Percentiles rank a stretch among this genome's conserved stretches.
phyloP scores from a whole-genome alignment of 2,113 vertebrate genomes.

The Alosa alosa region DNA sequence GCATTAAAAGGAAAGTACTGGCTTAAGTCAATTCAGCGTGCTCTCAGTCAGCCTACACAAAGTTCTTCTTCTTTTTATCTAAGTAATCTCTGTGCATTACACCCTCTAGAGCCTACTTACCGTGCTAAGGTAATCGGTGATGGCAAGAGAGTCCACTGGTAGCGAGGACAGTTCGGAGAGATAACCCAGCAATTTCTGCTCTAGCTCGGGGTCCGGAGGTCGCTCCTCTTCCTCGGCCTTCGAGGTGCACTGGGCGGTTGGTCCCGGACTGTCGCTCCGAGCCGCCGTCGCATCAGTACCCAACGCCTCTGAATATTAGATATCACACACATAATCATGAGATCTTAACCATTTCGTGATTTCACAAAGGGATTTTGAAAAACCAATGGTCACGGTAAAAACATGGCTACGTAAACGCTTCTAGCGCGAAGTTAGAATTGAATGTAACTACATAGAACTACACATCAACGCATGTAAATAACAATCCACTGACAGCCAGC shows the following conservation, averaged over 20 bases:
- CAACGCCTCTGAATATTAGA: constrained; percentile 65
- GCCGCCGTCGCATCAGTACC: constrained; percentile 69
- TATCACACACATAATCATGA: background rate
- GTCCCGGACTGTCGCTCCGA: constrained; percentile 85
- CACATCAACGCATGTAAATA: too few species aligned
- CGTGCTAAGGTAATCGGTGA: constrained; percentile 80
- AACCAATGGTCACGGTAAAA: too few species aligned
- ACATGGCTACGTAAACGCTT: too few species aligned
- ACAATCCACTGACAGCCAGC: too few species aligned
- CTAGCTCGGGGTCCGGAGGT: constrained; percentile 83
- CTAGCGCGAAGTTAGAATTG: too few species aligned
- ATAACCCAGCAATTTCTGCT: constrained; percentile 84
- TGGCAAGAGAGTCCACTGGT: constrained; percentile 82
- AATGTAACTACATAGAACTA: too few species aligned
- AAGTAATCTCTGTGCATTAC: background rate
- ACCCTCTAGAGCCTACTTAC: constrained; percentile 59
- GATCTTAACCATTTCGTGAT: too few species aligned
- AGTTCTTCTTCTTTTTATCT: too few species aligned
- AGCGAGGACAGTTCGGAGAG: constrained; percentile 83
- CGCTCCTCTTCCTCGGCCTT: constrained; percentile 70
- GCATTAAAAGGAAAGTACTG: too few species aligned
- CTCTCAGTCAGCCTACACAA: too few species aligned
- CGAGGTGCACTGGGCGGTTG: constrained; percentile 60
- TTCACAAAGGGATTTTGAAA: too few species aligned
- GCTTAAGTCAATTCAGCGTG: too few species aligned